These are phyloP conservation scores for Sarcophaga caerulescens DNA, from an alignment of 2,888 invertebrate genomes.

Conservation along the genomic window DNA sequence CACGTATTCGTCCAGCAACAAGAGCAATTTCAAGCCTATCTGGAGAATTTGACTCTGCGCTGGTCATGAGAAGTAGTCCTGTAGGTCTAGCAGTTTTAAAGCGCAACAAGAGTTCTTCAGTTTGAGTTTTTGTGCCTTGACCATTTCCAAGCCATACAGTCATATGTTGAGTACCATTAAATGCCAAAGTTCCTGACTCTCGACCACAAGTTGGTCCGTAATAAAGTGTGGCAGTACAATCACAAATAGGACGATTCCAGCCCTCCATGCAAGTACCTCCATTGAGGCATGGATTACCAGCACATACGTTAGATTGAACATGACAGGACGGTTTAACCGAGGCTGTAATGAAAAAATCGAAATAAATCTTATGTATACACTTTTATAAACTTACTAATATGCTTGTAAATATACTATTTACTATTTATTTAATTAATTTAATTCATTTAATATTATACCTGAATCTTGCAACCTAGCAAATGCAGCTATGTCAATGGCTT, in stretches of 20 bases:
- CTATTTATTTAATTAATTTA: neutral
- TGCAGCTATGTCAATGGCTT: slow-evolving; percentile 93
- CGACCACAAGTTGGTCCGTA: slow-evolving; percentile 95
- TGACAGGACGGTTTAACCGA: slow-evolving; percentile 95
- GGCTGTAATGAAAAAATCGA: slow-evolving; percentile 82
- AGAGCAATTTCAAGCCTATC: slow-evolving; percentile 93
- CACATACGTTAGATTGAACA: slow-evolving; percentile 89
- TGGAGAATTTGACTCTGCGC: slow-evolving; percentile 88
- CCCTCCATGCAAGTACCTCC: slow-evolving; percentile 94
- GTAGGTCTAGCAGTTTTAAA: slow-evolving; percentile 92
- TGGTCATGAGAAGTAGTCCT: slow-evolving; percentile 90
- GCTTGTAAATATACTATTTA: too few species aligned
- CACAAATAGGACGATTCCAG: slow-evolving; percentile 97
- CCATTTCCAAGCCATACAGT: slow-evolving; percentile 88
- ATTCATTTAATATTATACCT: slow-evolving; percentile 82
- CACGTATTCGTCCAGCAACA: slow-evolving; percentile 90
- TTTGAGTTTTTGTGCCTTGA: slow-evolving; percentile 88
- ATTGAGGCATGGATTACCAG: slow-evolving; percentile 93
- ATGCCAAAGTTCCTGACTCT: slow-evolving; percentile 92
- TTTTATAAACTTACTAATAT: too few species aligned
- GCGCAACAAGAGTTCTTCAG: slow-evolving; percentile 92
- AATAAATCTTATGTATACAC: neutral
- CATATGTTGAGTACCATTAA: slow-evolving; percentile 95
- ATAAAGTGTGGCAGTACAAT: slow-evolving; percentile 93
- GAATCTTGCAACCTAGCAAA: slow-evolving; percentile 95